Percentiles rank a stretch among this genome's conserved stretches.
Conservation (phyloP, 2,113 vertebrate species). For the Triplophysa siluroides region DNA sequence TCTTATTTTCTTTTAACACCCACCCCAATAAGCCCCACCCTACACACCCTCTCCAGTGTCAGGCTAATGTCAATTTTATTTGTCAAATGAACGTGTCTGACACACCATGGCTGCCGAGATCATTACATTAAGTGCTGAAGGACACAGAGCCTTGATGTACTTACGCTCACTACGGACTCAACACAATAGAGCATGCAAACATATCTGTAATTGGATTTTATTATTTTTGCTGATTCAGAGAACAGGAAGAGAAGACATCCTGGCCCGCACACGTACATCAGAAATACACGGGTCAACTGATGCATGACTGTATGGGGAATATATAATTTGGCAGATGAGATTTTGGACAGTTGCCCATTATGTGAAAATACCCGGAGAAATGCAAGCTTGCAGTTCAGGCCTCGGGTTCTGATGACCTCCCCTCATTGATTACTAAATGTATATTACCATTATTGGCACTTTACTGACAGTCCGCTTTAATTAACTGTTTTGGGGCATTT, state of each 20-base stretch:
- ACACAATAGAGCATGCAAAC: slow-evolving; percentile 14
- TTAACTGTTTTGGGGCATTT: slow-evolving; percentile 49
- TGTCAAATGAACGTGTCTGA: slow-evolving; percentile 52
- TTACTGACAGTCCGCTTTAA: slow-evolving; percentile 45
- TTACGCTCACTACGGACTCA: slow-evolving; percentile 9
- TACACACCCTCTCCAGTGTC: background rate
- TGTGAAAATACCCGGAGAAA: slow-evolving; percentile 35
- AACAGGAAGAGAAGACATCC: slow-evolving; percentile 14
- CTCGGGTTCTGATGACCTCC: slow-evolving; percentile 8
- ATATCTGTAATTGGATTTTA: slow-evolving; percentile 17
- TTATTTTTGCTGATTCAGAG: slow-evolving; percentile 41
- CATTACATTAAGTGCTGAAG: slow-evolving; percentile 44
- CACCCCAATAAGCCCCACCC: no score
- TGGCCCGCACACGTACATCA: slow-evolving; percentile 1
- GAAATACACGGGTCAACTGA: slow-evolving; percentile 40
- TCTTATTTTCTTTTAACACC: slow-evolving; percentile 33
- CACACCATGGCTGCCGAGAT: slow-evolving; percentile 37
- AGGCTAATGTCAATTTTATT: slow-evolving; percentile 46
- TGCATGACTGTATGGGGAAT: slow-evolving; percentile 25
- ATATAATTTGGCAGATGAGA: slow-evolving; percentile 42
- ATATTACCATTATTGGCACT: slow-evolving; percentile 44
- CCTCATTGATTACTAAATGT: slow-evolving; percentile 47
- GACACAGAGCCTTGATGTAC: slow-evolving; percentile 25
- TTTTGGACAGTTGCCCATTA: slow-evolving; percentile 50
- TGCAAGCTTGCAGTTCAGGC: slow-evolving; percentile 49